These are phyloP conservation scores for Dendropsophus ebraccatus DNA, from an alignment of 2,113 vertebrate genomes.

Conservation along the genomic window DNA sequence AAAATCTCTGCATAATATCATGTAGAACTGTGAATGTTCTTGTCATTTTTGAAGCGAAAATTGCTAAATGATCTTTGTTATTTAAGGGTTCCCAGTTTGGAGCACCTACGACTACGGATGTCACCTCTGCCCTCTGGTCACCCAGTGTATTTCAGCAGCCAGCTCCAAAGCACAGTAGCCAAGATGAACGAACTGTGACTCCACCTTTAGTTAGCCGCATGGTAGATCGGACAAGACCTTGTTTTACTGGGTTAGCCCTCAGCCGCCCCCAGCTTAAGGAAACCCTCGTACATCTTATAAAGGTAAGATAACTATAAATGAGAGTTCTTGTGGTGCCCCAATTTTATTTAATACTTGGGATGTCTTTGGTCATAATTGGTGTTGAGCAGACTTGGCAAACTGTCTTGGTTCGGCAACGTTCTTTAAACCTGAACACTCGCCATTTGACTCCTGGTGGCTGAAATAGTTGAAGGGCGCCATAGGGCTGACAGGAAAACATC, in stretches of 20 bases:
- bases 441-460: too few relatives aligned
- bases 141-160: conserved; percentile 93
- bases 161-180: conserved; percentile 73
- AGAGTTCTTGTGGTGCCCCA: not conserved
- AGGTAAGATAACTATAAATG: conserved; percentile 76
- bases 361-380: too few relatives aligned
- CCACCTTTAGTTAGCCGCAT: conserved; percentile 72
- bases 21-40: too few relatives aligned
- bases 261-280: conserved; percentile 90
- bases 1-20: too few relatives aligned
- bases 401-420: too few relatives aligned
- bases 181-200: conserved; percentile 71
- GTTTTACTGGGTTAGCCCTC: conserved; percentile 72
- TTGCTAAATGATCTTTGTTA: conserved; percentile 27
- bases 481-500: too few relatives aligned
- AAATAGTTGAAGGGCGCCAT: too few relatives aligned
- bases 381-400: too few relatives aligned
- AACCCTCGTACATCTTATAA: conserved; percentile 90
- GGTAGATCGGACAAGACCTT: conserved; percentile 70
- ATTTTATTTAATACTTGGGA: too few relatives aligned
- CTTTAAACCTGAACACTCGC: too few relatives aligned
- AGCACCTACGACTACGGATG: conserved; percentile 71
- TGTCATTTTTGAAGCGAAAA: too few relatives aligned
- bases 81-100: conserved; percentile 77
- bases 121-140: conserved; percentile 85